Evolutionary conservation across 2,888 invertebrate genomes (phyloP), one percentile per base, ranked within the genome.

Genomic region (Melanostoma scalare): DNA sequence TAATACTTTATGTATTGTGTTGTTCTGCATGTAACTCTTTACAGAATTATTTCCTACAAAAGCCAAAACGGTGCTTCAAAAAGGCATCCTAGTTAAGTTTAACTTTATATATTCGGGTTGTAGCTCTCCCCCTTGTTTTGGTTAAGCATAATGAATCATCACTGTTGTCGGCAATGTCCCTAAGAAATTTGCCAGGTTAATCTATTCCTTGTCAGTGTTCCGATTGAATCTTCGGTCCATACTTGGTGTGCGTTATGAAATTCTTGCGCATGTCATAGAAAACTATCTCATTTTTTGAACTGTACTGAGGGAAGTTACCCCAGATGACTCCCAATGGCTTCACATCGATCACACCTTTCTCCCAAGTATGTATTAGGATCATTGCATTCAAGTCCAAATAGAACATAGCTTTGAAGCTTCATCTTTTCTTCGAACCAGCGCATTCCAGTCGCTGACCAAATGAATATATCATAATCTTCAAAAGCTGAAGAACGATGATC

Each of bases 401-500:
- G 92, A 98, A 98, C 89, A 96, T 94, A 76, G 99, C 95, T 92
- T 98, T 98, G 89, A 98, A 99, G 85, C 95, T 96, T 94, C 98
- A 99, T 98, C 91, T 99, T 99, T 88, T 98, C 98, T 87, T 98
- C 96, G 53, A 99, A 98, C 98, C 98, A 99, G 88, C 97, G 98
- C 98, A 99, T 98, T 82, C 96, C 96, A 0, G 99, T 99, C 0
- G 99, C 99, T 3, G 99, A 99, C 99, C 99, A 99, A 86, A 99
- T 98, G 0, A 97, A 98, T 86, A 99, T 98, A 88, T 99, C 99
- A 88, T 98, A 99, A 91, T 97, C 93, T 89, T 95, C 94, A 88
- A 98, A 98, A 0, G 97, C 96, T 0, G 95, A 94, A 38, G 98
- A 98, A 90, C 96, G 94, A 90, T 99, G 98, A 92, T 99, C 99